Base-by-base conservation (phyloP, 2,113 vertebrate genomes). In the Gymnorhina tibicen region DNA sequence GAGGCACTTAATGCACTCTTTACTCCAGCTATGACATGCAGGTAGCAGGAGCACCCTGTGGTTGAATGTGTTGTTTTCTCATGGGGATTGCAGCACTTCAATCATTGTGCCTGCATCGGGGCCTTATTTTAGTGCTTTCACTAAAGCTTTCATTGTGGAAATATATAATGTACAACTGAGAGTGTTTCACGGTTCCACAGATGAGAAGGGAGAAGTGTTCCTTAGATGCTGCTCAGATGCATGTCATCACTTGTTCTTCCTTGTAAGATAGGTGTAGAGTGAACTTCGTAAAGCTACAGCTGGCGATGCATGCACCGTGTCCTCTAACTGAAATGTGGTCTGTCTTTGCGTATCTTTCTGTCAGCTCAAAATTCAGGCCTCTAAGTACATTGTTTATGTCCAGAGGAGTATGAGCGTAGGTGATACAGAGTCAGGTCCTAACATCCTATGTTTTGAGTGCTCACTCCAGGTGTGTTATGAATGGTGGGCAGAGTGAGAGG, bases 401-500 rank as follows among this genome's bases (percentile, higher is more conserved):
- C 49, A 41, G n/a, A 63, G 22, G 18, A 60, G 18, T 63, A 19
- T 23, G 46, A 76, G 23, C 52, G 21, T 20, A 28, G 39, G 15
- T 50, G 55, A 35, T 74, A 9, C 33, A 30, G 35, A 56, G 23
- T 41, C 50, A 67, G 50, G n/a, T 35, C n/a, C n/a, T 59, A 37
- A 26, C n/a, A 26, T 35, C 23, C 30, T 62, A 21, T 39, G 23
- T 56, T 69, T 47, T 44, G 41, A 64, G 30, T 59, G 22, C 35
- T 26, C 27, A 13, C 26, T 41, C 17, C 37, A n/a, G 16, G 22
- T 55, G 12, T 1, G 0, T 53, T 55, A 39, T 0, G 0, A 22
- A n/a, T 22, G 28, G 28, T 82, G n/a, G 37, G 16, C 22, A 55
- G 32, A 26, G 26, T 60, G 55, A 76, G 17, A 18, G 63, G 44